A percentile compares a stretch with the other conserved stretches of the same genome.
Evolutionary conservation across 2,888 invertebrate species (phyloP).

Genomic region (Clanis bilineata): DNA sequence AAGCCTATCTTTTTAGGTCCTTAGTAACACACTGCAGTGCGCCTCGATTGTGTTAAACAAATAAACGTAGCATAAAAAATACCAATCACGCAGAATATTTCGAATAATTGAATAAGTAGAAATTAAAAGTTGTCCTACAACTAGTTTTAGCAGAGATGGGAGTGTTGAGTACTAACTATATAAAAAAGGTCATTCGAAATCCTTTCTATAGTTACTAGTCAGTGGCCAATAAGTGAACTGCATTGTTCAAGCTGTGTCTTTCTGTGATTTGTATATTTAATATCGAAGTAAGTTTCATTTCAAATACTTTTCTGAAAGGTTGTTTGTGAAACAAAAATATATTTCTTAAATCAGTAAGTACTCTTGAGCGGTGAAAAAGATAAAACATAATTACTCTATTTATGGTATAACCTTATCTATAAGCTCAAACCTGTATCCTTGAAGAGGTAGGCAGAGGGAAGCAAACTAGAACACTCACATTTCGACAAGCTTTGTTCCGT

Average conservation of each 20-base stretch:
- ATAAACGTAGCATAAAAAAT: not conserved
- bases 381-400: no score
- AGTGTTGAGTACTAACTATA: slow-evolving; percentile 3
- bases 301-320: not conserved
- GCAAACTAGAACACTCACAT: no score
- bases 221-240: slow-evolving; percentile 63
- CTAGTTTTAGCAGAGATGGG: not conserved
- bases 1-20: no score
- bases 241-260: not conserved
- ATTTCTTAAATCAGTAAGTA: no score
- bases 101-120: not conserved
- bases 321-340: no score
- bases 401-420: no score
- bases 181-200: not conserved
- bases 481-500: no score
- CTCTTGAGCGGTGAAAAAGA: no score
- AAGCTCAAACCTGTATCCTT: no score
- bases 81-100: not conserved
- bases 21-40: no score
- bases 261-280: slow-evolving; percentile 36
- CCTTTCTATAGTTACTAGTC: slow-evolving; percentile 79
- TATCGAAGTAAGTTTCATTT: not conserved
- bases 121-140: not conserved
- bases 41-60: no score
- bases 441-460: no score